phyloP scores from a whole-genome alignment of 1,140 invertebrate genomes.

The Bicyclus anynana region DNA sequence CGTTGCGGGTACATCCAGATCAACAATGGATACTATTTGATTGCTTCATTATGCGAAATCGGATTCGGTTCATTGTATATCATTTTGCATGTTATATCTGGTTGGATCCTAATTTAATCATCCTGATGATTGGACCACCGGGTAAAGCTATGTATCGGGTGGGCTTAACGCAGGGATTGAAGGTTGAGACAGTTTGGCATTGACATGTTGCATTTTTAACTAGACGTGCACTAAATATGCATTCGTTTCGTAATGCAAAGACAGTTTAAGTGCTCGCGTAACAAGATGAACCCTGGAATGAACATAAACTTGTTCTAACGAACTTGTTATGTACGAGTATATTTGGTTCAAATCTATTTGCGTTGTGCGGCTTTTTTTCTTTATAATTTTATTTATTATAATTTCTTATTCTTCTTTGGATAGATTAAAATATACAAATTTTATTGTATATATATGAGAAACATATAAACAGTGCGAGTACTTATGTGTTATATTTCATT shows the following conservation, averaged over 20 bases:
- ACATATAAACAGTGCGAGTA: too few relatives aligned
- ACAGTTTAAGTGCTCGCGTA: not conserved
- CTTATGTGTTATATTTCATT: too few relatives aligned
- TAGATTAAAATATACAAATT: too few relatives aligned
- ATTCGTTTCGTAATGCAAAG: not conserved
- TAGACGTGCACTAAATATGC: not conserved
- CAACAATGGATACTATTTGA: slow-evolving; percentile 65
- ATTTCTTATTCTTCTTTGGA: too few relatives aligned
- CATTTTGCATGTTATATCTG: slow-evolving; percentile 73
- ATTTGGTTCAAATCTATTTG: too few relatives aligned
- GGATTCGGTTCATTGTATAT: slow-evolving; percentile 67
- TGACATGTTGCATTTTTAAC: slow-evolving; percentile 1
- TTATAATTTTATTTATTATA: too few relatives aligned
- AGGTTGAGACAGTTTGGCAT: slow-evolving; percentile 37
- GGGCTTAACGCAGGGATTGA: slow-evolving; percentile 45
- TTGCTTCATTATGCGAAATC: slow-evolving; percentile 71
- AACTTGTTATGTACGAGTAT: not conserved
- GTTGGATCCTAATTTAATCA: slow-evolving; percentile 74
- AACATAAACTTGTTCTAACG: not conserved
- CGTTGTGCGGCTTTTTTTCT: too few relatives aligned
- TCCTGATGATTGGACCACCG: slow-evolving; percentile 73
- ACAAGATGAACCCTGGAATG: not conserved
- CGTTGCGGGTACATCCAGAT: slow-evolving; percentile 33
- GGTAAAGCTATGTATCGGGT: slow-evolving; percentile 52
- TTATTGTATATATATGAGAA: too few relatives aligned